A percentile compares a stretch with the other conserved stretches of the same genome.
phyloP scores from a whole-genome alignment of 2,888 invertebrate genomes.

The Augiades crinisus region DNA sequence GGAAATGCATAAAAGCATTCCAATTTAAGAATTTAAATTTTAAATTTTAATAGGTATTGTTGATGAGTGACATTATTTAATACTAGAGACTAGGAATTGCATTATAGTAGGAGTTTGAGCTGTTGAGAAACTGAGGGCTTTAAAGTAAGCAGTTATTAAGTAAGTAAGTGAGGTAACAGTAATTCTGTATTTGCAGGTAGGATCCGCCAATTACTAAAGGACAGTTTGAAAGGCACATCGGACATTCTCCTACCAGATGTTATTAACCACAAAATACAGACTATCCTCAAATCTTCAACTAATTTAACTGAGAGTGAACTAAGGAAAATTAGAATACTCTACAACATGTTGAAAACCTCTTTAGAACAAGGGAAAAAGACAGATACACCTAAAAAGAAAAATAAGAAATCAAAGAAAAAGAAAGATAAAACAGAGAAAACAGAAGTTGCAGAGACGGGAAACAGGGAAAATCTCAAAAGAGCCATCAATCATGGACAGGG shows the following conservation, averaged over 20 bases:
- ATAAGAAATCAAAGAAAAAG: slow-evolving; percentile 32
- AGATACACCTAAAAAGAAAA: slow-evolving; percentile 28
- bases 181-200: slow-evolving; percentile 49
- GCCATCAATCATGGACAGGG: slow-evolving; percentile 19
- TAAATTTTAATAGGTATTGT: too few relatives aligned
- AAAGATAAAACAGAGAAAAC: slow-evolving; percentile 29
- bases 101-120: too few relatives aligned
- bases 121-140: too few relatives aligned
- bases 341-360: slow-evolving; percentile 61
- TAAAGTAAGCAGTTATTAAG: too few relatives aligned
- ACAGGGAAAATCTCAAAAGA: slow-evolving; percentile 26
- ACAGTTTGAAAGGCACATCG: slow-evolving; percentile 54
- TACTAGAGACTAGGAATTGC: too few relatives aligned
- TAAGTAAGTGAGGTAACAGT: too few relatives aligned
- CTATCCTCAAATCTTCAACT: slow-evolving; percentile 43
- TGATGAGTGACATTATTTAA: too few relatives aligned
- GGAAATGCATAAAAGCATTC: too few relatives aligned
- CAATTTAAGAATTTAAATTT: too few relatives aligned
- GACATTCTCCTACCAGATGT: slow-evolving; percentile 53
- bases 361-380: slow-evolving; percentile 26
- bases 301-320: slow-evolving; percentile 52
- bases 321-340: slow-evolving; percentile 60
- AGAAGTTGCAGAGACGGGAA: slow-evolving; percentile 20
- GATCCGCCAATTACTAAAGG: slow-evolving; percentile 55
- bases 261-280: slow-evolving; percentile 57